A percentile compares a stretch with the other conserved stretches of the same genome.
phyloP scores from a whole-genome alignment of 2,113 vertebrate species.

The Vulpes vulpes region DNA sequence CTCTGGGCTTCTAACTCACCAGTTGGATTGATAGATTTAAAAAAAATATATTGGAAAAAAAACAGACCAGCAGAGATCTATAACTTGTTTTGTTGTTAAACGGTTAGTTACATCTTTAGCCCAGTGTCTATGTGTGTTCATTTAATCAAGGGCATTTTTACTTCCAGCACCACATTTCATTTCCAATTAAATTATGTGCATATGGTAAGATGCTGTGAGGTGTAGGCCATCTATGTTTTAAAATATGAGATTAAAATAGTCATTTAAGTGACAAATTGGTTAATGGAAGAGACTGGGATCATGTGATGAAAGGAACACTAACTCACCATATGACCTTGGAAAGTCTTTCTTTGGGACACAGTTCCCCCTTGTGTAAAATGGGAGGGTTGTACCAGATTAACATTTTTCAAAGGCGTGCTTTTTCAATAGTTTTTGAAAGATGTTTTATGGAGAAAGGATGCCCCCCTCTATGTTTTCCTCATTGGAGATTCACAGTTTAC shows the following conservation, averaged over 20 bases:
- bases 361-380: not conserved
- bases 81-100: not conserved
- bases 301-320: not conserved
- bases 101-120: conserved; percentile 32
- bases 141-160: conserved; percentile 5
- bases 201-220: not conserved
- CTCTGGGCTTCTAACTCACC: not conserved
- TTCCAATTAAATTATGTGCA: not conserved
- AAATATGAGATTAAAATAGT: not conserved
- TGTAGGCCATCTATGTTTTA: not conserved
- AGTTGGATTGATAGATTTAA: not conserved
- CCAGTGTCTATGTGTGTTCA: not conserved
- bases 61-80: conserved; percentile 33
- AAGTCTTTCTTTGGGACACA: not conserved
- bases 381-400: not conserved
- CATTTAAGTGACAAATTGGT: not conserved
- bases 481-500: not conserved
- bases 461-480: not conserved
- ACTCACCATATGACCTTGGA: not conserved
- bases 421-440: conserved; percentile 9
- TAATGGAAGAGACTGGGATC: not conserved
- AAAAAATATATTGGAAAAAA: not conserved
- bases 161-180: not conserved
- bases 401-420: not conserved
- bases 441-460: conserved; percentile 11